Evolutionary conservation across 2,113 vertebrate species (phyloP), one percentile per base, ranked within the genome.

Genomic region (Nothocercus nigrocapillus): DNA sequence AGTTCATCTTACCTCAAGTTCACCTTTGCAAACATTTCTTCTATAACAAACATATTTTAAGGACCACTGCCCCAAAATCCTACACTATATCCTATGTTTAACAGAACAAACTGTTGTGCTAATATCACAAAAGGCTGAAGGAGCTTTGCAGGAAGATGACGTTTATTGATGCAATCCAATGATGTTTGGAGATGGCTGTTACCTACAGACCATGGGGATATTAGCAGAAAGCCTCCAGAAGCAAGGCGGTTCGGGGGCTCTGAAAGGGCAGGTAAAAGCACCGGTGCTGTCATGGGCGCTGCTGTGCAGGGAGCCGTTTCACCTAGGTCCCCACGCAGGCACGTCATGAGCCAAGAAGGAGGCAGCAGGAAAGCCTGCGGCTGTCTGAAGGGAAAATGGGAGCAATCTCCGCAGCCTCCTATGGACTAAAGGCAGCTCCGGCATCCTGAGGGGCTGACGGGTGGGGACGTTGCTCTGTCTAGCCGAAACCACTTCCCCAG

Each of bases 1-100:
- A 11, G 8, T 45, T 88, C 54, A 21, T 85, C 51, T 85, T 44
- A 42, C n/a, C 64, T 85, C n/a, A 62, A 59, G 24, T 77, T 94
- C 79, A 93, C 44, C 72, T 91, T 83, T 53, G 22, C 15, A 24
- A 92, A 74, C 0, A 7, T 6, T 89, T 49, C 44, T 88, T 74
- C 62, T 85, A 54, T 59, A 80, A n/a, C 54, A 77, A 74, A 59
- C 25, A 4, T 20, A 54, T 70, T 95, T 85, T 91, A 80, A 93
- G 94, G 76, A 63, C 88, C 24, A 24, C 68, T 88, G 67, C 49
- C 54, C 63, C 59, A 45, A 20, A 40, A 30, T 42, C 51, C 44
- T 73, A 7, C 64, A 34, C 18, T 73, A 4, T 0, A 0, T 58
- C 62, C 51, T 54, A 47, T 36, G n/a, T 45, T 93, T 75, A 82